Evolutionary conservation across 2,113 vertebrate species (phyloP).

Genomic region (Vulpes vulpes): DNA sequence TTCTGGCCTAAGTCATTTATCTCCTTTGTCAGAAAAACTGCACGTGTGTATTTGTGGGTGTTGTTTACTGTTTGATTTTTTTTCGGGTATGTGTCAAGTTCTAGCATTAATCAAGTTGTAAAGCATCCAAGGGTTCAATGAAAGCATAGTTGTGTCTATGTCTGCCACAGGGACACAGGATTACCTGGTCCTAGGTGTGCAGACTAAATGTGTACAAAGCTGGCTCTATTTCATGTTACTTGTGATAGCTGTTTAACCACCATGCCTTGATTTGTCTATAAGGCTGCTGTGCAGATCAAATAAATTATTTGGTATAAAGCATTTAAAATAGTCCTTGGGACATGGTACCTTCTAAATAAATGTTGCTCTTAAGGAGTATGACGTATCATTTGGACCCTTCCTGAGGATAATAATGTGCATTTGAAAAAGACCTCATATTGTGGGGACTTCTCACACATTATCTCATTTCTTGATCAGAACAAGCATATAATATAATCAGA

Average conservation of each 20-base stretch:
- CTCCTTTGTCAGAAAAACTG: conserved; percentile 18
- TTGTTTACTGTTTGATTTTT: neutral
- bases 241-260: neutral
- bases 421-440: neutral
- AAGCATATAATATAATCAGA: neutral
- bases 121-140: neutral
- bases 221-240: neutral
- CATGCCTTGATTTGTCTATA: neutral
- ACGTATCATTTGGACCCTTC: neutral
- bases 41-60: neutral
- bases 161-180: neutral
- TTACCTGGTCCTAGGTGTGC: neutral
- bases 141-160: neutral
- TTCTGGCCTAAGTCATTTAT: neutral
- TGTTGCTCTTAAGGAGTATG: neutral
- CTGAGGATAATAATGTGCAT: neutral
- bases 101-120: conserved; percentile 41
- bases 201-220: neutral
- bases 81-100: conserved; percentile 15
- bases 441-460: neutral
- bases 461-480: neutral
- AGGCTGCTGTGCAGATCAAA: neutral
- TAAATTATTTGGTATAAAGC: neutral
- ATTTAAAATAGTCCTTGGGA: neutral
- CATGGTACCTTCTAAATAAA: neutral